A percentile compares a stretch with the other conserved stretches of the same genome.
Evolutionary conservation across 2,888 invertebrate genomes (phyloP).

Genomic region (Erynnis tages): DNA sequence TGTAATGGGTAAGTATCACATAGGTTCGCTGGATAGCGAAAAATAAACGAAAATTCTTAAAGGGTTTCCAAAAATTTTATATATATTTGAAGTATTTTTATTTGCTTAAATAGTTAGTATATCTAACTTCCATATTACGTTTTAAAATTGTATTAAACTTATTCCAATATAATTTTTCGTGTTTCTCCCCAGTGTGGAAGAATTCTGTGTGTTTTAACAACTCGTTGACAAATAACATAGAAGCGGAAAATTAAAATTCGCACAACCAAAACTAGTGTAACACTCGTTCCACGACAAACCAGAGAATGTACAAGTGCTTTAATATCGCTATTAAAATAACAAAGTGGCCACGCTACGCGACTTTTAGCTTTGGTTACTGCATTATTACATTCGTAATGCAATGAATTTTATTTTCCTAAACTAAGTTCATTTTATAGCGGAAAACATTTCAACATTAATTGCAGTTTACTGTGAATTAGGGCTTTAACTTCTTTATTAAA

Average conservation of each 20-base stretch:
- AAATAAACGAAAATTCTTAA: too few species aligned
- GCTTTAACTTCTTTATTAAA: too few species aligned
- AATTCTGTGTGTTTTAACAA: constrained; percentile 1
- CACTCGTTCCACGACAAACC: constrained; percentile 16
- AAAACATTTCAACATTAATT: too few species aligned
- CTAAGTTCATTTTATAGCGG: too few species aligned
- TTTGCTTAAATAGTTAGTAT: too few species aligned
- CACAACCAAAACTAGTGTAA: constrained; percentile 18
- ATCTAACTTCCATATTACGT: too few species aligned
- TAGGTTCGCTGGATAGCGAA: too few species aligned
- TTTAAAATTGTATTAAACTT: too few species aligned
- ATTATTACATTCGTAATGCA: neutral
- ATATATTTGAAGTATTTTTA: too few species aligned
- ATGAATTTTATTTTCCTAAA: neutral
- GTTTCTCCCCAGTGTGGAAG: neutral
- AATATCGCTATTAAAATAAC: constrained; percentile 24
- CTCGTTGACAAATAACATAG: constrained; percentile 55
- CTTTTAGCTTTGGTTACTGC: constrained; percentile 1
- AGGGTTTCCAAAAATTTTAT: too few species aligned
- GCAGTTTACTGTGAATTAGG: too few species aligned
- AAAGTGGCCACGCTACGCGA: constrained; percentile 9
- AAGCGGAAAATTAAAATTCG: constrained; percentile 56
- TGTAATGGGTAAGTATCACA: too few species aligned
- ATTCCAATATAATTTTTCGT: neutral
- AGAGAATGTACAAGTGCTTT: constrained; percentile 9